These are phyloP conservation scores for Pipistrellus pipistrellus DNA, from an alignment of 2,797 vertebrate species.

Conservation along the genomic window DNA sequence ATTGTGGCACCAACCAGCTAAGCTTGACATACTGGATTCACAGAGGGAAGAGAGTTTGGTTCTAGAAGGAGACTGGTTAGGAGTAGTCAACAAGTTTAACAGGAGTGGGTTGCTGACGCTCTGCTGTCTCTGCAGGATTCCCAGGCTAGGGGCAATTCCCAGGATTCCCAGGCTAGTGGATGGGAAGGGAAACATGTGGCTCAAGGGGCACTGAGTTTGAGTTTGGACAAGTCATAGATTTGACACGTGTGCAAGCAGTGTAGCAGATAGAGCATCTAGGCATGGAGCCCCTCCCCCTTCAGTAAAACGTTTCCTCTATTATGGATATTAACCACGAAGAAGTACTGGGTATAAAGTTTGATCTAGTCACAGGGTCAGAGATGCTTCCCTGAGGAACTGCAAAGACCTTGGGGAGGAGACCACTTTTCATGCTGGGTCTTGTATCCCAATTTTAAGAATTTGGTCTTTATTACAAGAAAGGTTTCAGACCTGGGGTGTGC, in stretches of 20 bases:
- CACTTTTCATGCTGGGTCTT: not conserved
- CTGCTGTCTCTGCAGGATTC: not conserved
- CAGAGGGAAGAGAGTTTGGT: not conserved
- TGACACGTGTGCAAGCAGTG: not conserved
- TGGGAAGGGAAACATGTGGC: not conserved
- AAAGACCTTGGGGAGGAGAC: not conserved
- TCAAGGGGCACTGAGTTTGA: not conserved
- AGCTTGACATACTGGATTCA: not conserved
- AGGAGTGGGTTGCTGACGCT: not conserved
- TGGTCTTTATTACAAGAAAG: slow-evolving; percentile 11
- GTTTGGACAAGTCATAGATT: not conserved
- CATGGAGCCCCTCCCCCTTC: not conserved
- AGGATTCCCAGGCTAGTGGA: not conserved
- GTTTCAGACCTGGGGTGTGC: not conserved
- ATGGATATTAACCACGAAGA: not conserved
- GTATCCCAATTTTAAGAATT: not conserved
- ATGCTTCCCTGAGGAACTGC: not conserved
- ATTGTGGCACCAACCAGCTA: not conserved
- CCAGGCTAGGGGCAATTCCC: not conserved
- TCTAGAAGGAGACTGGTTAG: not conserved
- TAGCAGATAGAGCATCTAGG: not conserved
- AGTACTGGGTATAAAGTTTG: not conserved
- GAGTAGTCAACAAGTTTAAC: not conserved
- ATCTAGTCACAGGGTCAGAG: not conserved
- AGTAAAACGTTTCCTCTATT: not conserved